phyloP scores from a whole-genome alignment of 2,113 vertebrate genomes.

The Sterna hirundo region DNA sequence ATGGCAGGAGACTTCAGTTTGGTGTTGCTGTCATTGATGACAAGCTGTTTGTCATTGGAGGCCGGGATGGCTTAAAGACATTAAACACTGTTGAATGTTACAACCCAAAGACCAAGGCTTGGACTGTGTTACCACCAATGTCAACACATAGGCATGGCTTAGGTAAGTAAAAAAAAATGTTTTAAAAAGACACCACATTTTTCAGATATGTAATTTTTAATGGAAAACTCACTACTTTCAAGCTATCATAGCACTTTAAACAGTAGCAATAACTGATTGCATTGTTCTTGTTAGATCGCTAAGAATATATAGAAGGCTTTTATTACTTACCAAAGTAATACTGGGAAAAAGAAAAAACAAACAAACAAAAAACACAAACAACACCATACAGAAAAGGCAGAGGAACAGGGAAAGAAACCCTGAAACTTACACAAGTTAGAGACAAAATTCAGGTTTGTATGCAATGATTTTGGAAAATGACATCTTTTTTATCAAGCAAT shows the following conservation, averaged over 20 bases:
- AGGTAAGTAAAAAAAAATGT: conserved; percentile 69
- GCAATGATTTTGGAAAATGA: background rate
- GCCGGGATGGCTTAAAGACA: conserved; percentile 83
- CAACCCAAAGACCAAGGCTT: conserved; percentile 80
- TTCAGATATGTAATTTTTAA: background rate
- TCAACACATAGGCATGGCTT: conserved; percentile 82
- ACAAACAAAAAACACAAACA: background rate
- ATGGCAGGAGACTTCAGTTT: conserved; percentile 80
- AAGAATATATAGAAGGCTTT: background rate
- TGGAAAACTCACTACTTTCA: background rate
- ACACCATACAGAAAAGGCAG: background rate
- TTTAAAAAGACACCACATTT: background rate
- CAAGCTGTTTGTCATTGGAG: conserved; percentile 83
- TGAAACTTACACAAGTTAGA: background rate
- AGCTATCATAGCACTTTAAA: background rate
- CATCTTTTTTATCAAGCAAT: background rate
- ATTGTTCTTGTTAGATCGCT: background rate
- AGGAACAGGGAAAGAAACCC: background rate
- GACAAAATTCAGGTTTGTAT: background rate
- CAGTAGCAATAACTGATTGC: background rate
- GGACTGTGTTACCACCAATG: conserved; percentile 82
- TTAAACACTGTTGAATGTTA: conserved; percentile 86
- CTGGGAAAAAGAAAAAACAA: background rate
- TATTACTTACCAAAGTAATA: background rate
- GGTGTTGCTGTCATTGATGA: conserved; percentile 84